Conservation (phyloP, 2,113 vertebrate genomes). For the Agelaius phoeniceus region DNA sequence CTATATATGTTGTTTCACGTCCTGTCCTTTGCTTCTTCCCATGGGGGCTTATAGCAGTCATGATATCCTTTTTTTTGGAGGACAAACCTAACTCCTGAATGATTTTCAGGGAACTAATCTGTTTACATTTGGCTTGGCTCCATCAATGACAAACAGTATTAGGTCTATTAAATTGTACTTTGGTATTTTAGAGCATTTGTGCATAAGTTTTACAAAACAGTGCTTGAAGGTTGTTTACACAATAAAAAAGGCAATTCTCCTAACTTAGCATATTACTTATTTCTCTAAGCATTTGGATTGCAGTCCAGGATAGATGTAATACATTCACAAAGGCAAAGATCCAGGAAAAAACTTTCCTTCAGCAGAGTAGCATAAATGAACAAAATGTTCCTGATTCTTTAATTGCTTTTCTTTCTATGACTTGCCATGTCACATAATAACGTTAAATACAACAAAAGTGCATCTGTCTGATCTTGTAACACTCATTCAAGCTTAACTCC, state of each 20-base stretch:
- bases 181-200: not conserved
- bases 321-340: constrained; percentile 18
- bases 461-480: constrained; percentile 19
- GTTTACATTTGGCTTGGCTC: not conserved
- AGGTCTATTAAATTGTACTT: not conserved
- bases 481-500: constrained; percentile 5
- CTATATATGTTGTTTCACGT: not conserved
- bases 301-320: not conserved
- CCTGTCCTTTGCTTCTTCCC: not conserved
- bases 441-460: constrained; percentile 9
- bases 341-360: constrained; percentile 27
- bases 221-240: constrained; percentile 3
- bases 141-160: not conserved
- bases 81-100: not conserved
- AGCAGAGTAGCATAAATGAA: constrained; percentile 13
- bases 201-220: not conserved
- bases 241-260: not conserved
- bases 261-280: not conserved
- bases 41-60: not conserved
- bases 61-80: not conserved
- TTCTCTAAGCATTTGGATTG: not conserved
- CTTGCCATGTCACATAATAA: not conserved
- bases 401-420: constrained; percentile 31
- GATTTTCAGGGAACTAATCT: not conserved
- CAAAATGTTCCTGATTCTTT: constrained; percentile 52